Conservation (phyloP, 2,797 vertebrate species). For the Falco concolor region DNA sequence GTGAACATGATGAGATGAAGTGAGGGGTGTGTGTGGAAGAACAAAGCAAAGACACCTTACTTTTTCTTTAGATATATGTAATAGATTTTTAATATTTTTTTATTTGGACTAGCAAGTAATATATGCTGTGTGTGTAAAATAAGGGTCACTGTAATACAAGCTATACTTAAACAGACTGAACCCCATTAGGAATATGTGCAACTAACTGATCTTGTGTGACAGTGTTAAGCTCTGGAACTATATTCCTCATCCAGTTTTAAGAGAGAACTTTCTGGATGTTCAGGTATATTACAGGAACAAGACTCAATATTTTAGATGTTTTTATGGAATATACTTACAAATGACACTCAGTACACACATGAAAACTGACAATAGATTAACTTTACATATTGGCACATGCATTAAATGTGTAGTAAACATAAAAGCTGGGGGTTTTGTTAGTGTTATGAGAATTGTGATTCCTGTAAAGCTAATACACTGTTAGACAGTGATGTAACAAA, state of each 20-base stretch:
- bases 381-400: slow-evolving; percentile 30
- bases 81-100: slow-evolving; percentile 49
- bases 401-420: slow-evolving; percentile 6
- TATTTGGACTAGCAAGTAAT: slow-evolving; percentile 51
- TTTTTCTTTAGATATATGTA: slow-evolving; percentile 55
- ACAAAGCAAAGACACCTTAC: slow-evolving; percentile 42
- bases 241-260: slow-evolving; percentile 61
- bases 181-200: slow-evolving; percentile 44
- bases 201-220: slow-evolving; percentile 50
- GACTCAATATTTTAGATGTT: slow-evolving; percentile 21
- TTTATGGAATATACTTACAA: background rate
- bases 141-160: slow-evolving; percentile 65
- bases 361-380: background rate
- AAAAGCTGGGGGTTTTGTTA: slow-evolving; percentile 48
- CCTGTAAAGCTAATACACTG: background rate
- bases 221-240: slow-evolving; percentile 61
- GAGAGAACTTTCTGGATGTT: slow-evolving; percentile 43
- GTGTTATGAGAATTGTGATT: slow-evolving; percentile 9
- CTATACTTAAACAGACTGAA: slow-evolving; percentile 52
- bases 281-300: slow-evolving; percentile 42
- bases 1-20: slow-evolving; percentile 46
- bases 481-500: background rate
- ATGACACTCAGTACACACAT: background rate
- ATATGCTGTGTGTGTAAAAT: slow-evolving; percentile 66
- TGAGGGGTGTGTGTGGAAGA: slow-evolving; percentile 16